phyloP scores from a whole-genome alignment of 92 coral and sea anemone species.

The Phenganax stokvisi region DNA sequence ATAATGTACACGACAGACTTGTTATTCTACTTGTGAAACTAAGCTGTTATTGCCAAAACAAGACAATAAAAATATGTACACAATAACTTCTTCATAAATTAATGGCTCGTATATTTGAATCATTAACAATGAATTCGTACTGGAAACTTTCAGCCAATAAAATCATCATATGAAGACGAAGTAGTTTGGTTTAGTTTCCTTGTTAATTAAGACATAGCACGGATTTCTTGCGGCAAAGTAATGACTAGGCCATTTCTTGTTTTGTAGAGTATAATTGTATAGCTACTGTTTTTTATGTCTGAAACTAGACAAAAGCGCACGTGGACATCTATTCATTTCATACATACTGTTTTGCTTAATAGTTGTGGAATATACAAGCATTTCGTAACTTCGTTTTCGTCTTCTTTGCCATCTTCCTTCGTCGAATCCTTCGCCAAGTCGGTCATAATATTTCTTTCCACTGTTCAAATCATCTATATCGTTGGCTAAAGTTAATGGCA shows the following conservation, averaged over 20 bases:
- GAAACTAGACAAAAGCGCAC: neutral
- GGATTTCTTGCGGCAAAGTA: neutral
- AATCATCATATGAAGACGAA: no score
- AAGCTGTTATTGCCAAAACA: no score
- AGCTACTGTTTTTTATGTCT: neutral
- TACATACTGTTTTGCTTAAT: conserved; percentile 14
- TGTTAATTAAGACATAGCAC: neutral
- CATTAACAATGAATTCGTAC: no score
- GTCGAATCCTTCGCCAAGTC: neutral
- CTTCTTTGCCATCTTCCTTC: conserved; percentile 1
- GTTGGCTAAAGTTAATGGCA: neutral
- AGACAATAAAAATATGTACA: no score
- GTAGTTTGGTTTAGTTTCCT: no score
- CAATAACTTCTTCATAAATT: no score
- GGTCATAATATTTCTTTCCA: conserved; percentile 2
- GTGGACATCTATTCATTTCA: neutral
- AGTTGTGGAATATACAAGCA: conserved; percentile 21
- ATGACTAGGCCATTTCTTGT: neutral
- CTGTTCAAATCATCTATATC: neutral
- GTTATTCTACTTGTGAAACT: no score
- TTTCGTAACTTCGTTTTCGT: neutral
- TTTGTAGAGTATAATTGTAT: neutral
- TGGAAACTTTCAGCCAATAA: no score
- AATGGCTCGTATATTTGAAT: no score
- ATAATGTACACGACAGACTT: no score